Evolutionary conservation across 2,888 invertebrate genomes (phyloP).

Genomic region (Pachliopta kotzebuea): DNA sequence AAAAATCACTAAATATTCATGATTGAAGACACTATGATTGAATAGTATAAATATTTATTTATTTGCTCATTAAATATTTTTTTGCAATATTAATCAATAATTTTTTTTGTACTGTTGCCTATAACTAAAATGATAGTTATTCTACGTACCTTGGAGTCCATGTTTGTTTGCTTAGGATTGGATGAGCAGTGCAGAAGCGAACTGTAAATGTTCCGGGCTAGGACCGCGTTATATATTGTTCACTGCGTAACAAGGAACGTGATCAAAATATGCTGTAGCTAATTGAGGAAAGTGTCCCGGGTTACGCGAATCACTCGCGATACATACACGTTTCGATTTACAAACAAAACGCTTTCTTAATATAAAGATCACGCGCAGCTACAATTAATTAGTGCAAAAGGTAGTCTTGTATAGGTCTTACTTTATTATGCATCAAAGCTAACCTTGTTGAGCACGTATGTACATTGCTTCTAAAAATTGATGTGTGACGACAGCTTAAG

Average conservation of each 20-base stretch:
- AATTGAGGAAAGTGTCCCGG: constrained; percentile 70
- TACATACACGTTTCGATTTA: constrained; percentile 46
- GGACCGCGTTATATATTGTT: constrained; percentile 65
- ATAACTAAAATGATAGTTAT: constrained; percentile 5
- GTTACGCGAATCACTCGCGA: constrained; percentile 61
- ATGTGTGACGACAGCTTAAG: constrained; percentile 8
- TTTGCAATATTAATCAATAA: not conserved
- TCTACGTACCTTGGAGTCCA: constrained; percentile 72
- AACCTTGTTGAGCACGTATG: constrained; percentile 22
- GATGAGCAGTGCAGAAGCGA: constrained; percentile 63
- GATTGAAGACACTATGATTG: no score
- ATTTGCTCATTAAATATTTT: not conserved
- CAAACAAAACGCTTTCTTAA: constrained; percentile 38
- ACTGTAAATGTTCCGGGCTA: constrained; percentile 56
- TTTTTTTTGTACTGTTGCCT: not conserved
- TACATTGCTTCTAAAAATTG: constrained; percentile 17
- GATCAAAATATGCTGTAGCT: constrained; percentile 65
- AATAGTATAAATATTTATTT: not conserved
- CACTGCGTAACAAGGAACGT: constrained; percentile 69
- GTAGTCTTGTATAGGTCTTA: constrained; percentile 1
- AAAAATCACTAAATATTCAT: no score
- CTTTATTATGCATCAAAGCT: constrained; percentile 11
- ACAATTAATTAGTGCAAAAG: constrained; percentile 9
- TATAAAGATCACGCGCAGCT: constrained; percentile 32
- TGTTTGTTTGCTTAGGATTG: constrained; percentile 64